Evolutionary conservation across 2,113 vertebrate species (phyloP), one percentile per base, ranked within the genome.

Genomic region (Pycnonotus jocosus): DNA sequence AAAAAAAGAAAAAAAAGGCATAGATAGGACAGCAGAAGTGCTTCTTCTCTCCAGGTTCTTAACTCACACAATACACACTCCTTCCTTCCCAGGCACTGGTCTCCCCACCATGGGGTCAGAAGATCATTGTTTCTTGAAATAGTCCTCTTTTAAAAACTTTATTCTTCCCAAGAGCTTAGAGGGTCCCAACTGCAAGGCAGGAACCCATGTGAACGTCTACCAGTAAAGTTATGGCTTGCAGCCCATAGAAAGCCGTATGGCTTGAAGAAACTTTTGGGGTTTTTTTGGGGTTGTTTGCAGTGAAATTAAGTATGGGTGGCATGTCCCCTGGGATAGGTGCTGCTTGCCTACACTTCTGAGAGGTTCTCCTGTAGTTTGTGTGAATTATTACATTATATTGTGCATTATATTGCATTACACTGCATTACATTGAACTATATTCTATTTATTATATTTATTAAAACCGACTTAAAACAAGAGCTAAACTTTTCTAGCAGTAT

Each of bases 391-490:
- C n/a, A n/a, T n/a, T n/a, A n/a, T n/a, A n/a, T n/a, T n/a, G n/a
- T n/a, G n/a, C n/a, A n/a, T n/a, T n/a, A n/a, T 5, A 25, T 30
- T 62, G 19, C 9, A 60, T 71, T 50, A 22, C 54, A 47, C 80
- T 30, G 37, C 20, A 33, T 33, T 24, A 28, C 19, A 45, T 47
- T 25, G 6, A 16, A 47, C 18, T 17, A 22, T 12, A 38, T n/a
- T 24, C 17, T 14, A 30, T 38, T 62, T 62, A 30, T 30, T 53
- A 30, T 22, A 53, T 24, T 65, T 28, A 56, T 61, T 93, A n/a
- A 70, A 92, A 96, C 92, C 13, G 74, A 76, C 85, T 89, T 71
- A 66, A 78, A 70, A 82, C 9, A 73, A 38, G 47, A 40, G 18
- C n/a, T 28, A 48, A 65, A 56, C 58, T 28, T 91, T 76, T 60